Percentiles rank a stretch among this genome's conserved stretches.
phyloP scores from a whole-genome alignment of 2,797 vertebrate species.

The Aldrovandia affinis region DNA sequence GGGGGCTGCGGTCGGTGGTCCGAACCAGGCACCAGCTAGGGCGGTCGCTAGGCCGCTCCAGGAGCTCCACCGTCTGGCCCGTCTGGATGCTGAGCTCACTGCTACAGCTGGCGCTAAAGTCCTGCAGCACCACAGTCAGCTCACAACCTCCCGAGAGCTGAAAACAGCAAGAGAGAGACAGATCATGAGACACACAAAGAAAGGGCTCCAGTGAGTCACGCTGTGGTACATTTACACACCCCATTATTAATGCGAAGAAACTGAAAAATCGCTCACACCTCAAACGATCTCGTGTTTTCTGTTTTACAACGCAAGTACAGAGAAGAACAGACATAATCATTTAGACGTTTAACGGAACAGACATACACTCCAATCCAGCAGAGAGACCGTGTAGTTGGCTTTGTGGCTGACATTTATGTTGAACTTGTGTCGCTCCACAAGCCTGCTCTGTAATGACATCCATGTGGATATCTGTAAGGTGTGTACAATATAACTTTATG shows the following conservation, averaged over 20 bases:
- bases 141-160: conserved; percentile 95
- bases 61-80: conserved; percentile 94
- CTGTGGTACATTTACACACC: not conserved
- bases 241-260: not conserved
- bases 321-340: not conserved
- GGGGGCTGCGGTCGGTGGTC: conserved; percentile 87
- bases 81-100: conserved; percentile 91
- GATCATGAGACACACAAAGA: not conserved
- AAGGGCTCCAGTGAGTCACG: not conserved
- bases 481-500: conserved; percentile 13
- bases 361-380: not conserved
- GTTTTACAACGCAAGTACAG: not conserved
- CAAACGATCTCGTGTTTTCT: not conserved
- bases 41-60: conserved; percentile 89
- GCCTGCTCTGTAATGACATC: conserved; percentile 9
- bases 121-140: conserved; percentile 91
- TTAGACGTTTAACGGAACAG: not conserved
- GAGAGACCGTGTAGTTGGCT: not conserved
- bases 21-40: conserved; percentile 92
- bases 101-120: conserved; percentile 81
- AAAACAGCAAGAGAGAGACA: conserved; percentile 10
- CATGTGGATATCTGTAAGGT: not conserved
- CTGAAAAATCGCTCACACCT: not conserved
- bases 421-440: not conserved
- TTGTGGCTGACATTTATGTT: not conserved